Evolutionary conservation across 92 coral and sea anemone species (phyloP).

Genomic region (Porites rus): DNA sequence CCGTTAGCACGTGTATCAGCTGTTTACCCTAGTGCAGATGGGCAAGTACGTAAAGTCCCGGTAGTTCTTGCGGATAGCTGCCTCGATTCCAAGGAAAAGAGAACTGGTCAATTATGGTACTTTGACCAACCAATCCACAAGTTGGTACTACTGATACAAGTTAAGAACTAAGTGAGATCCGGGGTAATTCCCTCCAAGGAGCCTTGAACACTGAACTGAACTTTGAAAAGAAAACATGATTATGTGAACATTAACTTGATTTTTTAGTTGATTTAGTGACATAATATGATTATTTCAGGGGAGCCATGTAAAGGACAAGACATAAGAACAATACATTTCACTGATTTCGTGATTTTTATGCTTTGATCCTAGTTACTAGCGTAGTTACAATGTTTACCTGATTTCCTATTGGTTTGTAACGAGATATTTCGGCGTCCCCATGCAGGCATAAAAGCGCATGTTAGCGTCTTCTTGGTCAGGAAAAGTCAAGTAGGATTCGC

Average conservation of each 20-base stretch:
- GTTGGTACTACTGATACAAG: conserved; percentile 44
- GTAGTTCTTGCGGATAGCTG: conserved; percentile 58
- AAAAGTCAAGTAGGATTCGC: too few species aligned
- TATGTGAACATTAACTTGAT: background rate
- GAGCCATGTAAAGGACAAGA: conserved; percentile 26
- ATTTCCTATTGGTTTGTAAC: too few species aligned
- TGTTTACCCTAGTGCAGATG: conserved; percentile 54
- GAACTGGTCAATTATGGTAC: conserved; percentile 20
- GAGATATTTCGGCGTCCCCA: too few species aligned
- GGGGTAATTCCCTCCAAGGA: conserved; percentile 26
- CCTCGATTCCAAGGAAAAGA: conserved; percentile 57
- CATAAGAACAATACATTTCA: too few species aligned
- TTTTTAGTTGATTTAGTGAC: background rate
- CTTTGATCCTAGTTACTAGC: too few species aligned
- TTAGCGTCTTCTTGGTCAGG: too few species aligned
- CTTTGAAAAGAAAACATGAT: background rate
- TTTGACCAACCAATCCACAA: conserved; percentile 60
- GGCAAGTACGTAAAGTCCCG: conserved; percentile 54
- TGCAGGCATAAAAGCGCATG: too few species aligned
- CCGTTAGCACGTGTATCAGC: conserved; percentile 47
- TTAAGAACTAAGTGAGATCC: background rate
- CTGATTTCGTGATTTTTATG: too few species aligned
- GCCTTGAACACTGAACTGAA: background rate
- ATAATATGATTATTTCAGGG: conserved; percentile 21
- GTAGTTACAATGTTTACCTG: too few species aligned